A percentile compares a stretch with the other conserved stretches of the same genome.
phyloP scores from a whole-genome alignment of 2,113 vertebrate genomes.

The Mormyrus iriodes region DNA sequence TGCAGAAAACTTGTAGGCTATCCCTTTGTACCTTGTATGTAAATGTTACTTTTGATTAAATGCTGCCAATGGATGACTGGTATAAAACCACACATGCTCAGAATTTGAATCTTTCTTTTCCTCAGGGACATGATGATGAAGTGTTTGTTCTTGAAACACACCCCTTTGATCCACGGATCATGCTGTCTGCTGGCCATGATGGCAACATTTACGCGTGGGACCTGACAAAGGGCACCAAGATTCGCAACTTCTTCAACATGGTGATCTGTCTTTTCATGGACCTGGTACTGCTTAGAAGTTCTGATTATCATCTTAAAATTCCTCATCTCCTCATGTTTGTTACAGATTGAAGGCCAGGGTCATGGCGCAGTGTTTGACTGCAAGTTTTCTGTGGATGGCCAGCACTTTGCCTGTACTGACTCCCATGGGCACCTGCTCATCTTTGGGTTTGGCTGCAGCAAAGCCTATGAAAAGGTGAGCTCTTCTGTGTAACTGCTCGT shows the following conservation, averaged over 20 bases:
- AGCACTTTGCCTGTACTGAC: conserved; percentile 96
- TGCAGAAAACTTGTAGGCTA: neutral
- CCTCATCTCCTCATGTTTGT: conserved; percentile 2
- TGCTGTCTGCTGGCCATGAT: conserved; percentile 93
- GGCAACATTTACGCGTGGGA: conserved; percentile 98
- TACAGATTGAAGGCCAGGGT: conserved; percentile 95
- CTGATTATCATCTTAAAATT: neutral
- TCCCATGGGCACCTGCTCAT: conserved; percentile 93
- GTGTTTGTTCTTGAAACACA: conserved; percentile 94
- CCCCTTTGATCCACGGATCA: conserved; percentile 89
- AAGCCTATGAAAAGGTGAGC: conserved; percentile 85
- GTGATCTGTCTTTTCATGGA: conserved; percentile 51
- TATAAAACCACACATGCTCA: neutral
- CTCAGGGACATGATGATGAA: conserved; percentile 92
- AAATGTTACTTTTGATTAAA: neutral
- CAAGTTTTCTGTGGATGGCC: conserved; percentile 94
- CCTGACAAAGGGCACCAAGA: conserved; percentile 84
- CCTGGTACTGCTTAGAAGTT: neutral
- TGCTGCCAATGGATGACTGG: neutral
- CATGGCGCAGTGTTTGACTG: conserved; percentile 96
- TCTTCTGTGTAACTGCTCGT: neutral
- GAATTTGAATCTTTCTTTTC: neutral
- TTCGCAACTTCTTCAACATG: conserved; percentile 98
- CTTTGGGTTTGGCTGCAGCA: conserved; percentile 95
- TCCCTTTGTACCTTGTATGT: neutral